phyloP scores from a whole-genome alignment of 2,888 invertebrate genomes.

The Yponomeuta evonymella region DNA sequence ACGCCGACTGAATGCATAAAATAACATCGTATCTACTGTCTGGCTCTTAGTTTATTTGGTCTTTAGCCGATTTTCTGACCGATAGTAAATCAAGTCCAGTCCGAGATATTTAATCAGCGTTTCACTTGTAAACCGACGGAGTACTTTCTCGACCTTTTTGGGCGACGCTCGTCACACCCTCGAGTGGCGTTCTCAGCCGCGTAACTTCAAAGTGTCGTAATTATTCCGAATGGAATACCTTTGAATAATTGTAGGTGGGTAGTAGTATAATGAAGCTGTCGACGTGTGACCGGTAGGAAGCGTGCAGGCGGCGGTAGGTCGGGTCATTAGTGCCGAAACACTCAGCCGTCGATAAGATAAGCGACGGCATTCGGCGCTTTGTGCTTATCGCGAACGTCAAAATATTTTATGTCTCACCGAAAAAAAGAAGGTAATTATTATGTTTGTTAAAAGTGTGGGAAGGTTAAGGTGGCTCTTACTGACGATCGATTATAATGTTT shows the following conservation, averaged over 20 bases:
- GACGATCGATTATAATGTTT: neutral
- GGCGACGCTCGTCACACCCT: neutral
- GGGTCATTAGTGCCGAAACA: slow-evolving; percentile 60
- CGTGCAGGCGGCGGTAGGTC: slow-evolving; percentile 27
- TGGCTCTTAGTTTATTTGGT: neutral
- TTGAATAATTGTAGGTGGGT: slow-evolving; percentile 17
- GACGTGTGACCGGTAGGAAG: slow-evolving; percentile 38
- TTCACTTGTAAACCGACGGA: neutral
- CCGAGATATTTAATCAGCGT: neutral
- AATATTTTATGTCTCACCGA: slow-evolving; percentile 65
- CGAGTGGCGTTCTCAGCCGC: neutral
- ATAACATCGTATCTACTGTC: neutral
- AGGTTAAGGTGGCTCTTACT: slow-evolving; percentile 16
- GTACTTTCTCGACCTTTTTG: neutral
- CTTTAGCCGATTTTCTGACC: neutral
- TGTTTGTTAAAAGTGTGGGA: slow-evolving; percentile 36
- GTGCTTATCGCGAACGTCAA: slow-evolving; percentile 60
- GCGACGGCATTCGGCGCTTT: slow-evolving; percentile 49
- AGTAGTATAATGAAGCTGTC: slow-evolving; percentile 52
- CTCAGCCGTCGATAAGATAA: slow-evolving; percentile 64
- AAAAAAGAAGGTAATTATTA: slow-evolving; percentile 40
- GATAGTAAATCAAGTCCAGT: neutral
- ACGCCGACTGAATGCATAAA: slow-evolving; percentile 8
- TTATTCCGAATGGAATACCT: slow-evolving; percentile 8
- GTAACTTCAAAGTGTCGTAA: neutral